A percentile compares a stretch with the other conserved stretches of the same genome.
phyloP scores from a whole-genome alignment of 2,113 vertebrate species.

The Pavo muticus region DNA sequence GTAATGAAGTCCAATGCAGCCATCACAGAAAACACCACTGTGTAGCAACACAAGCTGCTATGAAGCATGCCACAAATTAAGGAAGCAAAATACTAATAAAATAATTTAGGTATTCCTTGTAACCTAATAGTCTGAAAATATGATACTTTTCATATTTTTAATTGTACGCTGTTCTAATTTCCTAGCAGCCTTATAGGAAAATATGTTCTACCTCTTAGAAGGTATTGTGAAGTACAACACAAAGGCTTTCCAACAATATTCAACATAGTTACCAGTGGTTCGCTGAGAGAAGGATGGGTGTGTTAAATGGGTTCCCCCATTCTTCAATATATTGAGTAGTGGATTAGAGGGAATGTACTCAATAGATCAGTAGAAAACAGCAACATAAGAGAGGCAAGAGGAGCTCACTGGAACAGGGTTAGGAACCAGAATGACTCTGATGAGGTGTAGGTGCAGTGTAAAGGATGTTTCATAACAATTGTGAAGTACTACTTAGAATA shows the following conservation, averaged over 20 bases:
- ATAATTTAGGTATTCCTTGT: not conserved
- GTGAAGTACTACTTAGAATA: not conserved
- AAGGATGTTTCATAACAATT: not conserved
- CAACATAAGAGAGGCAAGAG: not conserved
- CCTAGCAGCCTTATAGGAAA: not conserved
- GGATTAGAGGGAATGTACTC: not conserved
- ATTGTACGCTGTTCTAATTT: not conserved
- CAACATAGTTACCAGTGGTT: too few relatives aligned
- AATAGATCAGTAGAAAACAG: not conserved
- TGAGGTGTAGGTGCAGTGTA: not conserved
- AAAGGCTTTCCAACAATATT: not conserved
- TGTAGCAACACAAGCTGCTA: not conserved
- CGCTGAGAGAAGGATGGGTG: not conserved
- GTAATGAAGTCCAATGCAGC: too few relatives aligned
- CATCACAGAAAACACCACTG: not conserved
- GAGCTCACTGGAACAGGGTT: not conserved
- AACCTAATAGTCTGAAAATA: not conserved
- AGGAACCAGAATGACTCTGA: not conserved
- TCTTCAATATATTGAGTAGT: not conserved
- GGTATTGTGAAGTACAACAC: not conserved
- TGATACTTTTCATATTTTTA: not conserved
- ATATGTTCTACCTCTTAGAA: rapidly evolving
- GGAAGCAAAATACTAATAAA: not conserved
- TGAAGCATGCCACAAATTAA: not conserved
- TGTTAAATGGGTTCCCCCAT: not conserved